Evolutionary conservation across 1,140 invertebrate species (phyloP), one percentile per base, ranked within the genome.

Genomic region (honey bee (Apis mellifera)): DNA sequence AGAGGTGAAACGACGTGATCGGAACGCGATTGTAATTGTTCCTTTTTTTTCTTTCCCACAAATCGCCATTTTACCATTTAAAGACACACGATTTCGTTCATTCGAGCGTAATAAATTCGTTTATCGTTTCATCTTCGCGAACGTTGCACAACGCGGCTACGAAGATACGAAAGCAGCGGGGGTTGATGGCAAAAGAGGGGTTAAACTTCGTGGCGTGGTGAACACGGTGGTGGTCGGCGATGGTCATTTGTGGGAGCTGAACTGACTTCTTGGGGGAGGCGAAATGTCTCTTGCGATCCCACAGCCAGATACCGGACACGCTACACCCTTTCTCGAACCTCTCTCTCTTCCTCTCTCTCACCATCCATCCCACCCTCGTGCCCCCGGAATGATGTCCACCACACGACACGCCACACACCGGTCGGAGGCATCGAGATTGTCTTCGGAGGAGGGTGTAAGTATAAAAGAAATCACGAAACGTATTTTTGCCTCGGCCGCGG

Each of bases 231-330:
- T 79, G 83, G 86, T 76, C 83, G 89, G 77, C 92, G 93, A 93
- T 94, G 93, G 93, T 93, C 93, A 94, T 94, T 94, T 94, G 91
- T 90, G 90, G 92, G 85, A 89, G 85, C 84, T 84, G 84, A 87
- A 87, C 83, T 86, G 87, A 87, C 83, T 90, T 84, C 83, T 83
- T 55, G 75, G 74, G 71, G 72, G 86, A 92, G 89, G 91, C 92
- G 91, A 94, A 94, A 94, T 93, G 93, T 94, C 93, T 93, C 93
- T 90, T 86, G 91, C 89, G 93, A 94, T 94, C 90, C 90, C 90
- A 82, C 79, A 52, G 82, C 78, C 77, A 93, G 93, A 94, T 94
- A 94, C 93, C 91, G 92, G 92, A 93, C 93, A 94, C 93, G 93
- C 93, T 90, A 94, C 87, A 84, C 86, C 89, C 89, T 85, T 89